Conservation (phyloP, 2,888 invertebrate species). For the Mythimna ferrago region DNA sequence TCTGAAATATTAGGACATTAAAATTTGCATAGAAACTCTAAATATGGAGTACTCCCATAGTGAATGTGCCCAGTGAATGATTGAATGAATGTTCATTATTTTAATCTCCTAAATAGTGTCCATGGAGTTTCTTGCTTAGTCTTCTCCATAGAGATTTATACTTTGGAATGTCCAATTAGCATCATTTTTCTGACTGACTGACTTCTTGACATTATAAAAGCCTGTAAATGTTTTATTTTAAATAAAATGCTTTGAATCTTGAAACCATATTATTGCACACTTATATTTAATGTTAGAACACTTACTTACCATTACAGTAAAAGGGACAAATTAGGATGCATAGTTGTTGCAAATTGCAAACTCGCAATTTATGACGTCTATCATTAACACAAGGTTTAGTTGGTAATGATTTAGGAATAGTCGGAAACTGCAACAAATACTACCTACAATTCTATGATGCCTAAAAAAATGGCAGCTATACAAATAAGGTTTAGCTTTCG, state of each 20-base stretch:
- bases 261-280: not conserved
- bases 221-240: no score
- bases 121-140: no score
- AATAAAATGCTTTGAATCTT: no score
- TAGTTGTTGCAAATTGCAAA: slow-evolving; percentile 1
- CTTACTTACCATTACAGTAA: slow-evolving; percentile 5
- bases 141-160: no score
- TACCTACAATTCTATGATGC: not conserved
- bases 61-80: not conserved
- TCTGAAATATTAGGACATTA: not conserved
- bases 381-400: not conserved
- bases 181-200: no score
- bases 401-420: not conserved
- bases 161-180: no score
- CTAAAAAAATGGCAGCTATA: not conserved
- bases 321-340: not conserved
- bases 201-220: no score
- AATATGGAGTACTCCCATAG: not conserved
- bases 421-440: not conserved
- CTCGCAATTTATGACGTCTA: not conserved
- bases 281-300: not conserved
- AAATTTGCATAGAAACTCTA: not conserved
- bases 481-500: slow-evolving; percentile 1
- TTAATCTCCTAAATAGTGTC: not conserved
- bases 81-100: not conserved